Conservation (phyloP, 2,113 vertebrate species). For the Corvus moneduloides region DNA sequence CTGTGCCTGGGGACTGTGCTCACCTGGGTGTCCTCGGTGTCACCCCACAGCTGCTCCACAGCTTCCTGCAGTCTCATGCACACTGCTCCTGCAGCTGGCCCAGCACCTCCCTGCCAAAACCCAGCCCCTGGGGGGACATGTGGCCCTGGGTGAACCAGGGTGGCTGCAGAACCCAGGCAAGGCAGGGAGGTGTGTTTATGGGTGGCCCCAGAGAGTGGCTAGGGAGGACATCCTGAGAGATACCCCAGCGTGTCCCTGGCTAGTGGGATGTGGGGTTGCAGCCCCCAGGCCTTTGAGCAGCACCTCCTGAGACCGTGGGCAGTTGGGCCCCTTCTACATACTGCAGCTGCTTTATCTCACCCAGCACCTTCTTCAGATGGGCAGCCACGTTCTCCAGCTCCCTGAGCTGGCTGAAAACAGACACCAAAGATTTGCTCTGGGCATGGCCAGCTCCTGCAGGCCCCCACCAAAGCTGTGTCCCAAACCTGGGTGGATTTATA, state of each 20-base stretch:
- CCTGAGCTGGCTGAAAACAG: background rate
- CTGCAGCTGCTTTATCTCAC: background rate
- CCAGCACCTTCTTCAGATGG: background rate
- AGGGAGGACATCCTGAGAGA: background rate
- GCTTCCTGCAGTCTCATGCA: background rate
- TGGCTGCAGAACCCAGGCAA: background rate
- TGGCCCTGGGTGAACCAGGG: background rate
- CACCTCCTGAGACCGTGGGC: rapidly evolving
- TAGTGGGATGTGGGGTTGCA: background rate
- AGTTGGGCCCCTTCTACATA: background rate
- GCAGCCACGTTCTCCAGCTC: background rate
- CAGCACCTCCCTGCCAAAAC: constrained; percentile 14
- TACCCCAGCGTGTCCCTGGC: rapidly evolving
- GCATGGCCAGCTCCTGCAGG: background rate
- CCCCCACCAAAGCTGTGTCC: background rate
- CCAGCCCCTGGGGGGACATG: background rate
- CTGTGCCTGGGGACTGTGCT: background rate
- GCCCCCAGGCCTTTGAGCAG: background rate
- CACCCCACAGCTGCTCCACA: background rate
- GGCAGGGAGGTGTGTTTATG: background rate
- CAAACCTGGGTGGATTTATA: background rate
- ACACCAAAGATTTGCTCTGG: background rate
- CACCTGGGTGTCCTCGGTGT: constrained; percentile 12
- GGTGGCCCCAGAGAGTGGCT: no score
- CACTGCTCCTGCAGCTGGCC: constrained; percentile 31